Conservation (phyloP, 2,797 vertebrate species). For the Cynodonichthys magdalenae region DNA sequence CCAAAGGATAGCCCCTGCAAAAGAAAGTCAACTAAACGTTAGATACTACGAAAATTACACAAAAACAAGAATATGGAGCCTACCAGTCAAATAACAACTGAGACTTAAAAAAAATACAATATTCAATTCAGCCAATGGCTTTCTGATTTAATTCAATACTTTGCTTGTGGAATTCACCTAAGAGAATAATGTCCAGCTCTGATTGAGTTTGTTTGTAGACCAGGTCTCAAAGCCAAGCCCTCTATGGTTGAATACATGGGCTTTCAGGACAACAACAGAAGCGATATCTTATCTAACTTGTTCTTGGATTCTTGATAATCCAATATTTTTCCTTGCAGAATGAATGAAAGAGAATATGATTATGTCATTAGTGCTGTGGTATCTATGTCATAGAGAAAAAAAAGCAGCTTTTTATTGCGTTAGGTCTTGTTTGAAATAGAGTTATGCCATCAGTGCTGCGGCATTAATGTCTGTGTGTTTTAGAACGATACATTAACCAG, state of each 20-base stretch:
- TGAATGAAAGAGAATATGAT: conserved; percentile 73
- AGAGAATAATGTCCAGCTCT: conserved; percentile 61
- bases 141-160: conserved; percentile 56
- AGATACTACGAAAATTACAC: too few relatives aligned
- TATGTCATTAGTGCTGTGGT: conserved; percentile 73
- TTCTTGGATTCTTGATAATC: conserved; percentile 73
- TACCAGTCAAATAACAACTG: conserved; percentile 24
- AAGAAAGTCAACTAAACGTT: neutral
- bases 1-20: conserved; percentile 96
- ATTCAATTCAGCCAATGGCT: conserved; percentile 53
- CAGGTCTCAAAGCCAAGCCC: conserved; percentile 60
- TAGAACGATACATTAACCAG: conserved; percentile 72
- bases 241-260: conserved; percentile 59
- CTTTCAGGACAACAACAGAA: conserved; percentile 65
- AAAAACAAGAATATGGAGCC: conserved; percentile 6
- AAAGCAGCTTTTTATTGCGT: conserved; percentile 72
- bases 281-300: conserved; percentile 71
- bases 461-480: conserved; percentile 75
- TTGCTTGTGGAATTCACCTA: conserved; percentile 74
- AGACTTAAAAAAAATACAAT: conserved; percentile 24
- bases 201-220: conserved; percentile 62
- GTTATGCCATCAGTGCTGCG: conserved; percentile 73
- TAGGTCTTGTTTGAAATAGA: conserved; percentile 71
- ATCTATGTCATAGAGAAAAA: conserved; percentile 72
- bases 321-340: conserved; percentile 72